phyloP scores from a whole-genome alignment of 2,113 vertebrate genomes.

The Carassius auratus region DNA sequence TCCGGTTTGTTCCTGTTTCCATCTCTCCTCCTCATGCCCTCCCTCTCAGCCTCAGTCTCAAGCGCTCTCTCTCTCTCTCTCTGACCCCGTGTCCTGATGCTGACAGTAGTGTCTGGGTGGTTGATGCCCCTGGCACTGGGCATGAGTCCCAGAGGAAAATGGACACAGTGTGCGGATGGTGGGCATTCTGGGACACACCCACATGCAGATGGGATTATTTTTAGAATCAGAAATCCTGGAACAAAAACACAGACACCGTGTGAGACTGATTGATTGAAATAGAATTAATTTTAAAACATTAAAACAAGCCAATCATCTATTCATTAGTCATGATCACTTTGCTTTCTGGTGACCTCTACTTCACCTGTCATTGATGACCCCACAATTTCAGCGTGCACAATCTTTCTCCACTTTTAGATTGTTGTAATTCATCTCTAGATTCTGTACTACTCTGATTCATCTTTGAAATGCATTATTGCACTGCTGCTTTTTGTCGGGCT shows the following conservation, averaged over 20 bases:
- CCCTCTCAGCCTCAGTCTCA: background rate
- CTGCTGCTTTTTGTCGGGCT: background rate
- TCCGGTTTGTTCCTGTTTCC: constrained; percentile 45
- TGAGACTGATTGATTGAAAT: background rate
- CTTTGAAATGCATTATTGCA: background rate
- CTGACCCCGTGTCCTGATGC: constrained; percentile 10
- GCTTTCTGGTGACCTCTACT: no score
- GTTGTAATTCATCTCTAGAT: no score
- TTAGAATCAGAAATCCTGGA: constrained; percentile 6
- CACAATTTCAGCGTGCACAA: no score
- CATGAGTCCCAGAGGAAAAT: constrained; percentile 30
- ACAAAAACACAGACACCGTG: background rate
- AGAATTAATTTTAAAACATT: background rate
- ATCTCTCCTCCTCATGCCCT: constrained; percentile 27
- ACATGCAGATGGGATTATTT: constrained; percentile 14
- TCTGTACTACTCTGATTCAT: no score
- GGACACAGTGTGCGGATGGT: constrained; percentile 13
- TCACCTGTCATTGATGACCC: no score
- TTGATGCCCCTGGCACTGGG: constrained; percentile 35
- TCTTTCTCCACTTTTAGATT: no score
- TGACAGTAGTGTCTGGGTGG: constrained; percentile 32
- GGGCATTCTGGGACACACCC: constrained; percentile 43
- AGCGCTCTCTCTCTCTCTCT: background rate
- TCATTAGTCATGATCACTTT: background rate
- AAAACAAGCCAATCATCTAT: background rate